Percentiles rank a stretch among this genome's conserved stretches.
Evolutionary conservation across 2,888 invertebrate genomes (phyloP).

Genomic region (Chloroclysta siterata): DNA sequence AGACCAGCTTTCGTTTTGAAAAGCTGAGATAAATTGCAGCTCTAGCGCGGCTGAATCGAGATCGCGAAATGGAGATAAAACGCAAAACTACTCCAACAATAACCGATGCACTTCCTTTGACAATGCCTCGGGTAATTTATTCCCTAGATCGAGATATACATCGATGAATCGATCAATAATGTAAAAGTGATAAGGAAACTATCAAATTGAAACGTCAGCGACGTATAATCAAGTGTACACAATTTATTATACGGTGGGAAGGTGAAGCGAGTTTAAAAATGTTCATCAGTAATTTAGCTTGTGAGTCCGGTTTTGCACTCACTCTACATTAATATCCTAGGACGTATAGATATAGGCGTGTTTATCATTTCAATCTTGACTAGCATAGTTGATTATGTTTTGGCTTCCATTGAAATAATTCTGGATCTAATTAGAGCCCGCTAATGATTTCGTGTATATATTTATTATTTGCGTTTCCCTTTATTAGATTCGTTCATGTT

Average conservation of each 20-base stretch:
- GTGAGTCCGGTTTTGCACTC: conserved; percentile 14
- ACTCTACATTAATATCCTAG: background rate
- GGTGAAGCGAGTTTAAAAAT: conserved; percentile 24
- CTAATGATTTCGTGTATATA: too few relatives aligned
- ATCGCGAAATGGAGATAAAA: conserved; percentile 69
- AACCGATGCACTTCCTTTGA: conserved; percentile 82
- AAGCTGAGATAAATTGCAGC: conserved; percentile 73
- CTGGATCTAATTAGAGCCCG: background rate
- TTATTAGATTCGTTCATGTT: too few relatives aligned
- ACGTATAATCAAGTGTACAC: conserved; percentile 62
- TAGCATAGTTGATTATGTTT: background rate
- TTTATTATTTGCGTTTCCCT: too few relatives aligned
- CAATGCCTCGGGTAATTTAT: conserved; percentile 75
- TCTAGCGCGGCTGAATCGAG: conserved; percentile 56
- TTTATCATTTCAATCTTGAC: background rate
- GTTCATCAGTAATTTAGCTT: conserved; percentile 18
- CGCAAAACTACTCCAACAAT: conserved; percentile 76
- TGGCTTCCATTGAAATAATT: background rate
- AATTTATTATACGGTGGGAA: conserved; percentile 58
- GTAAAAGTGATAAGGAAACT: conserved; percentile 74
- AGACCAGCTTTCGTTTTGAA: conserved; percentile 46
- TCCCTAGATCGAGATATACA: conserved; percentile 72
- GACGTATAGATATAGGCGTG: background rate
- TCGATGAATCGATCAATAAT: conserved; percentile 77
- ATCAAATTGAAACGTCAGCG: conserved; percentile 76